Evolutionary conservation across 2,113 vertebrate genomes (phyloP), one percentile per base, ranked within the genome.

Genomic region (Tursiops truncatus): DNA sequence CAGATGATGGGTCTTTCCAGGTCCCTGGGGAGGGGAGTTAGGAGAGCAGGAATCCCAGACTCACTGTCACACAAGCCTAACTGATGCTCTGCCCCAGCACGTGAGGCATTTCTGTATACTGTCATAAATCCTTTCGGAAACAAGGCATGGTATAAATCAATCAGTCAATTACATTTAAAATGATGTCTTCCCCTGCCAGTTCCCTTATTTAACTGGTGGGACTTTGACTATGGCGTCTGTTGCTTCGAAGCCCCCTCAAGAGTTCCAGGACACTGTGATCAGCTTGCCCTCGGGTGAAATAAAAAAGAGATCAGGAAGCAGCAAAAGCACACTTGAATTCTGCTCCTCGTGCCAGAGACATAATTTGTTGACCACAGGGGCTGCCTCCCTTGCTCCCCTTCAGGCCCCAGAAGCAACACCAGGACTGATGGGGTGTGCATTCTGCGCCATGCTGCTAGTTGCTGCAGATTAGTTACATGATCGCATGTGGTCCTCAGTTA

Each of bases 81-180:
- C 4, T 17, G 13, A 83, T 26, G 47, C 15, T 53, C 36, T 86
- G 60, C 44, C 53, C n/a, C 18, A 28, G 56, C n/a, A n/a, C 3
- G 20, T 1, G 15, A 92, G 88, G 31, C 47, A 18, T 79, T 60
- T 50, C 38, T 73, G 25, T 38, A 18, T 6, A 3, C 36, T 70
- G 50, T 60, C 94, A 92, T 76, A 56, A 81, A 84, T 33, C 60
- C 67, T 70, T 65, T 67, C 23, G 60, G 87, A 28, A 77, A 58
- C 11, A 47, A 80, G 82, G 47, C 17, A 13, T 9, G 6, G 33
- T 4, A 25, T 58, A 7, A 36, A 28, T 36, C 73, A 89, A n/a
- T 33, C 33, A 86, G 80, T 71, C 50, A 90, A 84, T 79, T 23
- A 65, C 70, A 67, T 15, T 92, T 71, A 41, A 73, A 89, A 67